phyloP scores from a whole-genome alignment of 2,113 vertebrate genomes.

The Setophaga petechia region DNA sequence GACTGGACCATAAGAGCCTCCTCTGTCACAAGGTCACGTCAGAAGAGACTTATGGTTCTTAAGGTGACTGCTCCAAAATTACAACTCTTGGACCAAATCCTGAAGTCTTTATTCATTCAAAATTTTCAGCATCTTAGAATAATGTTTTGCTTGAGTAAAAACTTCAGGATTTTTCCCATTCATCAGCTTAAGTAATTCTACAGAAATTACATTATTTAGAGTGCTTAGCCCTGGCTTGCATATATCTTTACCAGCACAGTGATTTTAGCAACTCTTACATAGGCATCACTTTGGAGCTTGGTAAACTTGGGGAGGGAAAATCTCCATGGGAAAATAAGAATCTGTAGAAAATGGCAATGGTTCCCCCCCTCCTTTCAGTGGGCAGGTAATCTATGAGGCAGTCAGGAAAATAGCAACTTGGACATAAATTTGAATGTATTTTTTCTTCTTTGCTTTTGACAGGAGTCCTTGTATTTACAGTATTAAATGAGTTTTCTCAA shows the following conservation, averaged over 20 bases:
- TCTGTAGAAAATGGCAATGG: background rate
- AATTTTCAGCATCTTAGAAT: background rate
- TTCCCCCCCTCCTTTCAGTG: background rate
- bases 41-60: background rate
- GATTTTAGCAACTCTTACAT: background rate
- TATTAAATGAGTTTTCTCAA: conserved; percentile 34
- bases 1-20: background rate
- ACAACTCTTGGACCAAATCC: background rate
- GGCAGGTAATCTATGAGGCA: conserved; percentile 20
- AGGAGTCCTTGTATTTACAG: conserved; percentile 41
- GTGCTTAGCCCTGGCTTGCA: background rate
- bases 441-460: conserved; percentile 20
- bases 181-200: background rate
- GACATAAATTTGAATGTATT: conserved; percentile 46
- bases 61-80: background rate
- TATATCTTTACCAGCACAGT: background rate
- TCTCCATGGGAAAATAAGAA: background rate
- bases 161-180: background rate
- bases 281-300: background rate
- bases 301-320: background rate
- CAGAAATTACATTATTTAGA: background rate
- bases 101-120: background rate
- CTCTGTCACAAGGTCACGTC: background rate
- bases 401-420: conserved; percentile 3
- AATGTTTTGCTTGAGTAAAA: background rate